phyloP scores from a whole-genome alignment of 2,888 invertebrate species.

The Pheosia gnoma region DNA sequence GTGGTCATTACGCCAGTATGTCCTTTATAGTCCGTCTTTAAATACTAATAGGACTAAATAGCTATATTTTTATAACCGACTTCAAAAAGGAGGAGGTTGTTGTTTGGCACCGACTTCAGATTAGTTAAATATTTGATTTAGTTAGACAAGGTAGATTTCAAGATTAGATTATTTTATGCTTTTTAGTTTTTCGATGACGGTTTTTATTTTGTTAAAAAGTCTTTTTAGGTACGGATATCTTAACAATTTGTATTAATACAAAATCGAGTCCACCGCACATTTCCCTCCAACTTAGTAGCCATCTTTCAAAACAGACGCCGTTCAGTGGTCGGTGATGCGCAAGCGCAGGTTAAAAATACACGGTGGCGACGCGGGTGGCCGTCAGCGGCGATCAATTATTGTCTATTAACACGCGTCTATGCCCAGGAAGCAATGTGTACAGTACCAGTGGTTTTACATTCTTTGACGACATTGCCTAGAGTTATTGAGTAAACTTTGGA shows the following conservation, averaged over 20 bases:
- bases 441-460: conserved; percentile 11
- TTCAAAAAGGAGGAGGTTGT: no score
- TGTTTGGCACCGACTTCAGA: no score
- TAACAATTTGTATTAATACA: conserved; percentile 1
- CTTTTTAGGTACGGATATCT: background rate
- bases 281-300: conserved; percentile 43
- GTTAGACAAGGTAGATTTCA: no score
- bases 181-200: no score
- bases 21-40: no score
- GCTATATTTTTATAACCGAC: no score
- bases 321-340: conserved; percentile 29
- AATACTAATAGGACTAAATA: no score
- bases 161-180: no score
- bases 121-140: no score
- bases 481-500: conserved; percentile 5
- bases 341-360: conserved; percentile 52
- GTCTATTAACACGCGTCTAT: conserved; percentile 65
- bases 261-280: conserved; percentile 37
- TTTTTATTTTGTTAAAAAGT: no score
- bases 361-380: conserved; percentile 71
- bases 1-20: no score
- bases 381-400: conserved; percentile 70
- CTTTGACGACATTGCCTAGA: conserved; percentile 5
- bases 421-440: conserved; percentile 55
- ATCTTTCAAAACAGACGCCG: conserved; percentile 42